Base-by-base conservation (phyloP, 37 sponge, comb jelly and placozoan genomes). In the Hormiphora californensis region DNA sequence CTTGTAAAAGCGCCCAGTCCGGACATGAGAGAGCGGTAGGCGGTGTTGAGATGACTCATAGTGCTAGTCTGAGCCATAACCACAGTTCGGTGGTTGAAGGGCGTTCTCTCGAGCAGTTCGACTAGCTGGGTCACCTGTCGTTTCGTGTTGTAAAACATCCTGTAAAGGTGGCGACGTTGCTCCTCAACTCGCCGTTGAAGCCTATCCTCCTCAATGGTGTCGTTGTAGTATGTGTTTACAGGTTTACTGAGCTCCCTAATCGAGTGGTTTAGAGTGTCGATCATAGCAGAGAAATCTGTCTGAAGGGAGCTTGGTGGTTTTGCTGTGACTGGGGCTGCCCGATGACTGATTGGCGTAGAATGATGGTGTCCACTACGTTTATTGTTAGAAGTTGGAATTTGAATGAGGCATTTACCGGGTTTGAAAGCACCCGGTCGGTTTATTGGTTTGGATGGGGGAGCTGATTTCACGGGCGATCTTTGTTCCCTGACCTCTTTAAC, bases 181-280 rank as follows among this genome's bases (percentile, higher is more conserved):
- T 73, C 81, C 43, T 73, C 81, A 73, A 73, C 81, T 41, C 81
- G 12, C 1, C 81, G 32, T 17, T 73, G 81, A 1, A 73, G 35
- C 5, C 81, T 27, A 22, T 36, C 44, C 38, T 73, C 36, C 28
- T 36, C 81, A n/a, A 73, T 73, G 5, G 32, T 22, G 23, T 73
- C 81, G 4, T 43, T 43, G 38, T 73, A 73, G 17, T 46, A 19
- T n/a, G 40, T 27, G 35, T 30, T 73, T 39, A 33, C 22, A 4
- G 46, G 81, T 30, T 41, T 39, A 32, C 35, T 36, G 38, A 73
- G 81, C 19, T 73, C 81, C 40, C 2, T 73, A 46, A 28, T 43
- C 1, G 81, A 43, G 43, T 41, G 43, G 17, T 41, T 36, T 33
- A 73, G n/a, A 36, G 40, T 73, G 35, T 73, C 81, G 44, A 73